Base-by-base conservation (phyloP, 2,797 vertebrate genomes). In the Nasua narica region DNA sequence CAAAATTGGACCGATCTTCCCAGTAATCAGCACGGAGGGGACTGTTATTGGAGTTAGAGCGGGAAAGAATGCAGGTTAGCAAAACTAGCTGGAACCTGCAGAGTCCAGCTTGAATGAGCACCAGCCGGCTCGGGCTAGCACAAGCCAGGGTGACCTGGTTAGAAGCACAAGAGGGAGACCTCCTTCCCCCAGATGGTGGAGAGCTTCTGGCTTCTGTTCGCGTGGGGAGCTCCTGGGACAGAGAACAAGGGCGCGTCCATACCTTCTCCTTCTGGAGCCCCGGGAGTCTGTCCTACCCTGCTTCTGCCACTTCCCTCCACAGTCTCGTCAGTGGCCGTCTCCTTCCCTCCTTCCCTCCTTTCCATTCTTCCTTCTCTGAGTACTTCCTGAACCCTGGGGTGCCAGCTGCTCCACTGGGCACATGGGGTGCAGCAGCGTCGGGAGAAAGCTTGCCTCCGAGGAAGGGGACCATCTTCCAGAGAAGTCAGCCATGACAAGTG, bases 1-100 rank as follows among this genome's bases (percentile, higher is more conserved):
- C 48, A 86, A 65, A 95, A 50, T 52, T 70, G 52, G 27, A 79
- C 19, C 12, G 8, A 23, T 87, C 43, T 70, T 92, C 65, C 21
- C 48, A 16, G 27, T 27, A 60, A 16, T 83, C 16, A 48, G 16
- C 16, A 37, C 27, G 56, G 90, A n/a, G 77, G 54, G 37, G 29
- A 23, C 40, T 52, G 58, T 87, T 13, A 79, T 37, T 74, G 91
- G 65, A 43, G 65, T 84, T 82, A 23, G 23, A 74, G 11, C 43
- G 12, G 21, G 25, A n/a, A 81, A 76, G 27, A 78, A 32, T 16
- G 46, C 25, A 77, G 27, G 32, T 18, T 62, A 86, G 65, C 43
- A 48, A 70, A 69, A 60, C 37, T 37, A 40, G 21, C 11, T 58
- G 25, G 46, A 89, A 83, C 3, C 50, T 62, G 48, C 40, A 29